Conservation (phyloP, 92 coral and sea anemone genomes). For the Siderastrea radians region DNA sequence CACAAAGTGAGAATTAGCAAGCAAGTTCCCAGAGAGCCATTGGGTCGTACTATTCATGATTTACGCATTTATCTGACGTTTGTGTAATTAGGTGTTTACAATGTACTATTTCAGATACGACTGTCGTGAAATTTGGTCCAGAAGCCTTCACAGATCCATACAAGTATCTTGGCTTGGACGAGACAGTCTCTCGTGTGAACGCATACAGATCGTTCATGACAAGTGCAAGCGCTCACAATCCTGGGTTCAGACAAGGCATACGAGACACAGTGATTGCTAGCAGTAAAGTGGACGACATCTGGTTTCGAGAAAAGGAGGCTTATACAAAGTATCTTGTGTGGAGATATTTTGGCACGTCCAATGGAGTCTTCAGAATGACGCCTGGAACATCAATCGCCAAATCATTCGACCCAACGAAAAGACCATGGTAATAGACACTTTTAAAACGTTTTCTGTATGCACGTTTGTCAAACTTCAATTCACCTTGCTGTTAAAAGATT, state of each 20-base stretch:
- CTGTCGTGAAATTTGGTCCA: slow-evolving; percentile 69
- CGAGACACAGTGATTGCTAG: slow-evolving; percentile 64
- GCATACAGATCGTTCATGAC: slow-evolving; percentile 38
- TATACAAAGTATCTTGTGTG: slow-evolving; percentile 61
- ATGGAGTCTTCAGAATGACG: slow-evolving; percentile 66
- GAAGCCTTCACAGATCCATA: slow-evolving; percentile 70
- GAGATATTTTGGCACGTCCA: slow-evolving; percentile 67
- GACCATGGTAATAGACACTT: slow-evolving; percentile 60
- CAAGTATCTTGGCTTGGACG: slow-evolving; percentile 55
- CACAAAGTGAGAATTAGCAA: too few relatives aligned
- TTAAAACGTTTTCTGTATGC: too few relatives aligned
- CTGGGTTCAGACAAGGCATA: slow-evolving; percentile 53
- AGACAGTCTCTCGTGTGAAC: slow-evolving; percentile 24
- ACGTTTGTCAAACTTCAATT: background rate
- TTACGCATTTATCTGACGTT: too few relatives aligned
- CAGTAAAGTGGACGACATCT: slow-evolving; percentile 58
- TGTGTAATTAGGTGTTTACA: too few relatives aligned
- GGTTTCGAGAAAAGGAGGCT: slow-evolving; percentile 53
- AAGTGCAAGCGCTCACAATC: slow-evolving; percentile 12
- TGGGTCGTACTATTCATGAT: too few relatives aligned
- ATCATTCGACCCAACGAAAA: slow-evolving; percentile 58
- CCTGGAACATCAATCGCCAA: slow-evolving; percentile 64
- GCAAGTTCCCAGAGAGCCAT: too few relatives aligned
- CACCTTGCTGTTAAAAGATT: too few relatives aligned
- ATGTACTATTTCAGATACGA: slow-evolving; percentile 16